Conservation (phyloP, 2,113 vertebrate genomes). For the Daboia siamensis region DNA sequence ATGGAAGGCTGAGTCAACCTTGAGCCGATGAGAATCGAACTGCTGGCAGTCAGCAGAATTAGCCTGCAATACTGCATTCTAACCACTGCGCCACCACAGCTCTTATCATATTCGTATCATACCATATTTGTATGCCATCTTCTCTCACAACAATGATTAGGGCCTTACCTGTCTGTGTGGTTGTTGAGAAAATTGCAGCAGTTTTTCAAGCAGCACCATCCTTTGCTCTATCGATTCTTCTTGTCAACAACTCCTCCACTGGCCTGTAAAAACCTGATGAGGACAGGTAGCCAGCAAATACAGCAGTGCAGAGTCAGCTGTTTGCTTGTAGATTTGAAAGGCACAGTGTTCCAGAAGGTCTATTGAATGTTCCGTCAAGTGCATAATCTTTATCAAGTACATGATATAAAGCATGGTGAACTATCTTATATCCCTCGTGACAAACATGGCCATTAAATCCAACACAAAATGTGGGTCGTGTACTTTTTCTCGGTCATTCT, state of each 20-base stretch:
- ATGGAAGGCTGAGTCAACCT: background rate
- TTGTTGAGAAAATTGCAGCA: constrained; percentile 59
- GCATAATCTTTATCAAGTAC: background rate
- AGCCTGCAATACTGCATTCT: background rate
- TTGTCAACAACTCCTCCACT: constrained; percentile 76
- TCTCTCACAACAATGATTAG: constrained; percentile 56
- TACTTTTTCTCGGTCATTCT: background rate
- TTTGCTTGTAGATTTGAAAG: constrained; percentile 63
- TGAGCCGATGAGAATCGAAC: background rate
- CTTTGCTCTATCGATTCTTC: constrained; percentile 87
- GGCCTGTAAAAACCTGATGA: constrained; percentile 66
- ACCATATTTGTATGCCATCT: constrained; percentile 24
- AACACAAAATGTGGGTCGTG: background rate
- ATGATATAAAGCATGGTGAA: background rate
- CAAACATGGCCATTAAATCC: background rate
- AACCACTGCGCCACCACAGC: background rate
- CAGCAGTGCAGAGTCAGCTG: constrained; percentile 74
- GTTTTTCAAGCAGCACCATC: constrained; percentile 81
- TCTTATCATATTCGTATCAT: background rate
- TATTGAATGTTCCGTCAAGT: background rate
- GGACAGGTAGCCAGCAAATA: constrained; percentile 60
- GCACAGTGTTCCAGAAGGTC: constrained; percentile 51
- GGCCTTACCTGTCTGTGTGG: constrained; percentile 41
- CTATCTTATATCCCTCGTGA: background rate
- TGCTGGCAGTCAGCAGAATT: background rate